Percentiles rank a stretch among this genome's conserved stretches.
phyloP scores from a whole-genome alignment of 2,113 vertebrate genomes.

The Crotalus tigris region DNA sequence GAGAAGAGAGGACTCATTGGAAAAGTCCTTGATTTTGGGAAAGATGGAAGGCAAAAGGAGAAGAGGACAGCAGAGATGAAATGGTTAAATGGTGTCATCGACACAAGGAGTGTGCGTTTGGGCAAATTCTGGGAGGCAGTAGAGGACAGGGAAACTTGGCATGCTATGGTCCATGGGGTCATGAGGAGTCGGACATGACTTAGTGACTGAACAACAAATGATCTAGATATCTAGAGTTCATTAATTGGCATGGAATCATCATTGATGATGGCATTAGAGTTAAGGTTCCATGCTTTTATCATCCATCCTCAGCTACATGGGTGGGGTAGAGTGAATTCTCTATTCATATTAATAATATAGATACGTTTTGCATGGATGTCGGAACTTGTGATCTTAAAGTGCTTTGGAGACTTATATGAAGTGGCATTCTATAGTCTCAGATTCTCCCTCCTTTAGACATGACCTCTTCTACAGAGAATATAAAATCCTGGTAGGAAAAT shows the following conservation, averaged over 20 bases:
- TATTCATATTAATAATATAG: not conserved
- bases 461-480: not conserved
- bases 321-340: not conserved
- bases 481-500: slow-evolving; percentile 5
- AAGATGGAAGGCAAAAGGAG: not conserved
- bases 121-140: not conserved
- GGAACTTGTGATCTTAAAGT: not conserved
- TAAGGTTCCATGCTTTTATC: not conserved
- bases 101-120: no score
- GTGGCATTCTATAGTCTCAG: not conserved
- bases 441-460: not conserved
- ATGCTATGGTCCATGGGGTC: not conserved
- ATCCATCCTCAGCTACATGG: not conserved
- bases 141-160: not conserved
- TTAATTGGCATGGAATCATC: not conserved
- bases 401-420: not conserved
- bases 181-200: not conserved
- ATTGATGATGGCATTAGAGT: not conserved
- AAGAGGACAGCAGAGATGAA: not conserved
- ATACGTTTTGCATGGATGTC: not conserved
- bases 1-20: not conserved
- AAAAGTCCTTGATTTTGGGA: not conserved
- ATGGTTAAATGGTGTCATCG: no score
- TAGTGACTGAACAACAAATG: not conserved
- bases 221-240: not conserved